Percentiles rank a stretch among this genome's conserved stretches.
phyloP scores from a whole-genome alignment of 2,888 invertebrate genomes.

The Frankliniella fusca region DNA sequence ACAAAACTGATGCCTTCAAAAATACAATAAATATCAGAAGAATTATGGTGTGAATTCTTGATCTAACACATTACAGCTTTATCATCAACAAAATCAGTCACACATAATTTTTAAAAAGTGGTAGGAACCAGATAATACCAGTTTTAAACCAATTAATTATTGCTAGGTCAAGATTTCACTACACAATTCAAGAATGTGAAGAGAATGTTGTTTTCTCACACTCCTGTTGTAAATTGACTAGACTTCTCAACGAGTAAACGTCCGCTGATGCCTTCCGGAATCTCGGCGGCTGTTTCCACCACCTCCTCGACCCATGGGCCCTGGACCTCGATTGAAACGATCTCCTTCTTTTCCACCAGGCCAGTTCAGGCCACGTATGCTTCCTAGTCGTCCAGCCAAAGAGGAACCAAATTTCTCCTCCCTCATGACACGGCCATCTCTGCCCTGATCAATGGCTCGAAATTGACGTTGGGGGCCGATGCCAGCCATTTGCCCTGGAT shows the following conservation, averaged over 20 bases:
- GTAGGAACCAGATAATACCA: too few species aligned
- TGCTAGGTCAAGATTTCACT: slow-evolving; percentile 19
- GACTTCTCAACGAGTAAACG: slow-evolving; percentile 8
- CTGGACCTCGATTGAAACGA: neutral
- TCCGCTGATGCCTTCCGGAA: neutral
- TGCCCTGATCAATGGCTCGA: neutral
- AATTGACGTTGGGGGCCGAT: neutral
- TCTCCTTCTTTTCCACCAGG: neutral
- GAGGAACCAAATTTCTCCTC: neutral
- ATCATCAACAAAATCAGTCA: neutral
- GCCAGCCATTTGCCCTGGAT: neutral
- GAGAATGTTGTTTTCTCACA: neutral
- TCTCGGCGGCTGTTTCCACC: neutral
- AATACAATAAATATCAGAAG: neutral
- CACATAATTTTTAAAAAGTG: neutral
- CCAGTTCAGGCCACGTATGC: neutral
- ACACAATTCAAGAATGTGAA: neutral
- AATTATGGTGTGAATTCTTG: neutral
- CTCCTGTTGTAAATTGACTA: neutral
- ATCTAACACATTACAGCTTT: neutral
- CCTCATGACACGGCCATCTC: neutral
- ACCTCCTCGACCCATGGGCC: neutral
- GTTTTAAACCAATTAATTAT: neutral
- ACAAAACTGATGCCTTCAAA: slow-evolving; percentile 4
- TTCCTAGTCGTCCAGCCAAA: neutral